Evolutionary conservation across 2,797 vertebrate species (phyloP), one percentile per base, ranked within the genome.

Genomic region (Gobio occitaniae): DNA sequence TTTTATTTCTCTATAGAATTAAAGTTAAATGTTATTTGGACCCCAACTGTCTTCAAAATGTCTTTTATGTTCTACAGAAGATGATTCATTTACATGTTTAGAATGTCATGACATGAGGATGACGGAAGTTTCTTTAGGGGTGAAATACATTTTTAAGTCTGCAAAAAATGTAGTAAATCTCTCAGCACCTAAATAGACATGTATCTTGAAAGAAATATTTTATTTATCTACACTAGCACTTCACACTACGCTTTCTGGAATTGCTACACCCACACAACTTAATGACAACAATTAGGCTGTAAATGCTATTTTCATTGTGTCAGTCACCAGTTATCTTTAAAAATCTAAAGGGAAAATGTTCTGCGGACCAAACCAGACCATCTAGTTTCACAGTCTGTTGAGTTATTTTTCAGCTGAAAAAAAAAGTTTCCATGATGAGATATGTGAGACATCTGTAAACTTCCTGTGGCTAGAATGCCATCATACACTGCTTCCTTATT

Each of bases 331-430:
- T 71, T 38, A 17, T 56, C 15, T 81, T 48, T 48, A 68, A 19
- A 82, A 41, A 83, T 48, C 76, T 78, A 77, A 21, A 70, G 65
- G 32, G 21, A 7, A 50, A 77, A 44, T 16, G 15, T 54, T 85
- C 32, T 82, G 44, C 19, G 70, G 12, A 9, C 65, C 56, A 84
- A 83, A 87, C 70, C 68, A 84, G 86, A 88, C 56, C 17, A 54
- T 85, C 77, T 61, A 38, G 78, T 52, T 86, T 89, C 41, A 87
- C 86, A 78, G 63, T 56, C 70, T 38, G 50, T 75, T 15, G 12
- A 80, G 41, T 80, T 66, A 47, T 32, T 52, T 10, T 44, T 87
- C 68, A 89, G 88, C 87, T 86, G 80, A 84, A 89, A 92, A 90
- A 86, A 87, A 91, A 89, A 88, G 48, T 69, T 32, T 54, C 25